phyloP scores from a whole-genome alignment of 2,888 invertebrate genomes.

The Zygothrica quintamaculata region DNA sequence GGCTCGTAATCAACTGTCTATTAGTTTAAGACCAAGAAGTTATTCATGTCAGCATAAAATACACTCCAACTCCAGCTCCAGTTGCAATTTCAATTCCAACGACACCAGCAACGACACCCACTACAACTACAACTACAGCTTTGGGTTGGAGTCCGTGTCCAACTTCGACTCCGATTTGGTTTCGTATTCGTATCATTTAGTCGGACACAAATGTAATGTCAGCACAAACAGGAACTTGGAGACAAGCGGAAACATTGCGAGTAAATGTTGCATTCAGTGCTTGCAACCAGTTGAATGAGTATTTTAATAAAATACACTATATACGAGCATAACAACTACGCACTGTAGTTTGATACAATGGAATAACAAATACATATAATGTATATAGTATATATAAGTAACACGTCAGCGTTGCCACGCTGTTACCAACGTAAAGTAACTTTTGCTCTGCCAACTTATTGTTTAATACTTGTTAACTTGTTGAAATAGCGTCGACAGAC shows the following conservation, averaged over 20 bases:
- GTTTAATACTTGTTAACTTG: too few relatives aligned
- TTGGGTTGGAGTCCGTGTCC: too few relatives aligned
- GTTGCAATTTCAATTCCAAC: too few relatives aligned
- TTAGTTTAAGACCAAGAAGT: conserved; percentile 29
- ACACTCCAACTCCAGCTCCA: not conserved
- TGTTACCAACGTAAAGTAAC: too few relatives aligned
- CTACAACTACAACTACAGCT: not conserved
- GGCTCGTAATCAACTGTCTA: conserved; percentile 53
- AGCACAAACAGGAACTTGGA: conserved; percentile 26
- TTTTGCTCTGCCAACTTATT: too few relatives aligned
- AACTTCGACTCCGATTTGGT: too few relatives aligned
- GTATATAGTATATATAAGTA: too few relatives aligned
- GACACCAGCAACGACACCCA: not conserved
- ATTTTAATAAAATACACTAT: conserved; percentile 31
- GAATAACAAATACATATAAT: too few relatives aligned
- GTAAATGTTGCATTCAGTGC: conserved; percentile 29
- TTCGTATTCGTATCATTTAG: not conserved
- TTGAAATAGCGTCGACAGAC: too few relatives aligned
- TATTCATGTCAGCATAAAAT: conserved; percentile 55
- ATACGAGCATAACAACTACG: too few relatives aligned
- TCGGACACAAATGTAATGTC: conserved; percentile 18
- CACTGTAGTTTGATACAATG: too few relatives aligned
- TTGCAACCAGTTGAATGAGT: conserved; percentile 69
- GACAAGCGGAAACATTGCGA: conserved; percentile 15
- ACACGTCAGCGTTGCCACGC: too few relatives aligned